Base-by-base conservation (phyloP, 2,797 vertebrate species). In the Sphenodon punctatus region DNA sequence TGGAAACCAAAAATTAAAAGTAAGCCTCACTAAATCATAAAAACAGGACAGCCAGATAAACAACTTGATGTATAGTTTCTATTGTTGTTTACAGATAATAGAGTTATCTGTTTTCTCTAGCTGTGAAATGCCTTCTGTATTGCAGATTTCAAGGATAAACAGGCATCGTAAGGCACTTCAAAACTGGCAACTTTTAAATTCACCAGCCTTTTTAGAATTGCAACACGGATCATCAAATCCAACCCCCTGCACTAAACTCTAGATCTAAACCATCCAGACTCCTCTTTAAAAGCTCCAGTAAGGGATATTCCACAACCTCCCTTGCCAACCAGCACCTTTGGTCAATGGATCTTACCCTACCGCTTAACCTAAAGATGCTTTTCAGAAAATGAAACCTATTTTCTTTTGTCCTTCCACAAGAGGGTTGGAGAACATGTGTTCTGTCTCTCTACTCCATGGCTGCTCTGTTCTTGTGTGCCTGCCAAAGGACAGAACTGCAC, bases 1-100 rank as follows among this genome's bases (percentile, higher is more conserved):
- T 75, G 58, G 76, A 79, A 80, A 81, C 59, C 77, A 87, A 75
- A 90, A 86, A n/a, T 91, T 80, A 92, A 91, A 92, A 86, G 67
- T 69, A 75, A 84, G 80, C 58, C 58, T 38, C 61, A 78, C 45
- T 87, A 88, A 75, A 89, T 88, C 87, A 89, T 77, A 77, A 67
- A 86, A 88, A 78, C 43, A 36, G 65, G 65, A 86, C 70, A 77
- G 84, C 55, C 87, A 59, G 79, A 78, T 78, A 85, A 92, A 75
- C 74, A 88, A 53, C 25, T 77, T 88, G 88, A 87, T 75, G 36
- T 65, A 88, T 70, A 77, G 75, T 65, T 88, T 78, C 89, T 79
- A 77, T 81, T 89, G 87, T 88, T 85, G 80, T 67, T 85, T 86
- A 77, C 36, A 80, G 86, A 91, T 88, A 90, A 86, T 65, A 84